A percentile compares a stretch with the other conserved stretches of the same genome.
Conservation (phyloP, 2,113 vertebrate genomes). For the Siphamia tubifer region DNA sequence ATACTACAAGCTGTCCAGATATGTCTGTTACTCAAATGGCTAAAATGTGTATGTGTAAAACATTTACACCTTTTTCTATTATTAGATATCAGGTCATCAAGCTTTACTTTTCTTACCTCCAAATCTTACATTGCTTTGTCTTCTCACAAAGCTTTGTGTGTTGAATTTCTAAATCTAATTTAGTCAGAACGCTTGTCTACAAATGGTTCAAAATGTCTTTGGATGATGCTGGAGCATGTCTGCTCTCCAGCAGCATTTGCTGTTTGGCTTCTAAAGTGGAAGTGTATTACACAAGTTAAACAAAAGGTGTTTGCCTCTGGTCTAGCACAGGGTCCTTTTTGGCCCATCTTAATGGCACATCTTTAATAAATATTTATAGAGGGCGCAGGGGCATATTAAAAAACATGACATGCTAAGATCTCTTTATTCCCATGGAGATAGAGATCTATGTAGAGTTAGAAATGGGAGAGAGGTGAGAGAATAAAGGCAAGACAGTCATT, state of each 20-base stretch:
- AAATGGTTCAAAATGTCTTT: conserved; percentile 21
- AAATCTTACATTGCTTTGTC: conserved; percentile 21
- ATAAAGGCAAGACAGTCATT: conserved; percentile 29
- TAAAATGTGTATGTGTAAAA: neutral
- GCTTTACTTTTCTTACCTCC: neutral
- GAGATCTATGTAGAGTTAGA: conserved; percentile 50
- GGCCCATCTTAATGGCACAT: conserved; percentile 69
- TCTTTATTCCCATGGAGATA: conserved; percentile 69
- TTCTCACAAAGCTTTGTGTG: conserved; percentile 8
- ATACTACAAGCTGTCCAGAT: no score
- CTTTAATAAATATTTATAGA: conserved; percentile 82
- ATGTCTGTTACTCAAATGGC: neutral
- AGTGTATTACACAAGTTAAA: conserved; percentile 76
- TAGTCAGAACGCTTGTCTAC: neutral
- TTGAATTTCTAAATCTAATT: conserved; percentile 20
- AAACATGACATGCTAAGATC: conserved; percentile 76
- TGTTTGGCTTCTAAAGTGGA: conserved; percentile 53
- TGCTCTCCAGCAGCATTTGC: conserved; percentile 33
- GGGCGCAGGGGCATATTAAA: conserved; percentile 64
- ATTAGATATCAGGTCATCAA: neutral
- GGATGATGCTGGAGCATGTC: conserved; percentile 48
- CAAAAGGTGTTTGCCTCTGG: conserved; percentile 72
- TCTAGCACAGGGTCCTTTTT: conserved; percentile 41
- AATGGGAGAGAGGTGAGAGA: conserved; percentile 19
- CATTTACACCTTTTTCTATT: neutral